Evolutionary conservation across 2,113 vertebrate genomes (phyloP).

Genomic region (Myotis brandtii): DNA sequence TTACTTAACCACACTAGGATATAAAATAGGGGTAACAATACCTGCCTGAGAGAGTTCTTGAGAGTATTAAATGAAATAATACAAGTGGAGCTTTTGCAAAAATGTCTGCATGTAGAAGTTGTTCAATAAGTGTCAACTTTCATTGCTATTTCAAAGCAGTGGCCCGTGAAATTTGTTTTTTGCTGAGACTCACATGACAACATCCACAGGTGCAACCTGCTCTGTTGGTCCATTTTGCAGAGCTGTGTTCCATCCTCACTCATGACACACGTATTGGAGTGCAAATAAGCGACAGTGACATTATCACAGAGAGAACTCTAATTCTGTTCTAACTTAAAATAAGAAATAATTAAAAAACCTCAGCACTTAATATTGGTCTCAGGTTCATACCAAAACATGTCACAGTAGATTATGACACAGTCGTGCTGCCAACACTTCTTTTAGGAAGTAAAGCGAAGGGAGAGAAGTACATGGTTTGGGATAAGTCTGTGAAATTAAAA

Average conservation of each 20-base stretch:
- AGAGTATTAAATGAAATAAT: not conserved
- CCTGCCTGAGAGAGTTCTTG: not conserved
- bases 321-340: conserved; percentile 42
- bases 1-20: not conserved
- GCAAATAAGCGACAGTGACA: not conserved
- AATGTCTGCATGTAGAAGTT: not conserved
- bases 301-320: not conserved
- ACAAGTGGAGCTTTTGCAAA: not conserved
- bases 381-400: not conserved
- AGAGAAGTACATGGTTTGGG: not conserved
- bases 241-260: not conserved
- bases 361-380: not conserved
- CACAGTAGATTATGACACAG: not conserved
- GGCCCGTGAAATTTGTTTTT: not conserved
- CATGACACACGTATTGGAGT: not conserved
- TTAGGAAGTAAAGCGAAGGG: not conserved
- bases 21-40: not conserved
- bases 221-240: not conserved
- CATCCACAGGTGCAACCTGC: not conserved
- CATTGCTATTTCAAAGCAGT: not conserved
- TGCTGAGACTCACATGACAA: not conserved
- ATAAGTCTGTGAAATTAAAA: not conserved
- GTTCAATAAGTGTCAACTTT: not conserved
- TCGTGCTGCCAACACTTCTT: not conserved
- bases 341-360: conserved; percentile 23